Conservation (phyloP, 1,140 invertebrate species). For the Bacillus rossius region DNA sequence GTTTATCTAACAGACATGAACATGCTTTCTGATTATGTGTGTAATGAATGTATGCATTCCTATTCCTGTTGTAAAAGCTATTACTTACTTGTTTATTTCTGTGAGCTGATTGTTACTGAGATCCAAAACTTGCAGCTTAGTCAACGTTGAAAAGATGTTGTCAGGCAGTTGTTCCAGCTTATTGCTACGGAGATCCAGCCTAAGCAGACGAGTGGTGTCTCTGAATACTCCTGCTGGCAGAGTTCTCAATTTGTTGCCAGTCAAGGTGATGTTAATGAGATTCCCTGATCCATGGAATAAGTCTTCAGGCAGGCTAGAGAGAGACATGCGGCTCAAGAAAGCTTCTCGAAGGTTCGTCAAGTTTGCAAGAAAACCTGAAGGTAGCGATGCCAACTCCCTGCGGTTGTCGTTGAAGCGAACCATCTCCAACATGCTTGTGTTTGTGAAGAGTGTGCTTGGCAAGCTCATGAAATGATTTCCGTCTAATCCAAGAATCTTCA, state of each 20-base stretch:
- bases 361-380: constrained; percentile 48
- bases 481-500: constrained; percentile 52
- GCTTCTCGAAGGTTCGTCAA: constrained; percentile 47
- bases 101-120: constrained; percentile 39
- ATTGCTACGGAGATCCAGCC: constrained; percentile 50
- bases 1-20: too few relatives aligned
- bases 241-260: constrained; percentile 47
- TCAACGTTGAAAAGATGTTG: constrained; percentile 30
- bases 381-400: constrained; percentile 47
- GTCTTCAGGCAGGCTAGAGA: constrained; percentile 48
- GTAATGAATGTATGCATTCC: too few relatives aligned
- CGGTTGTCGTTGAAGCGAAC: constrained; percentile 51
- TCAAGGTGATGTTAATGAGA: constrained; percentile 50
- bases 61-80: too few relatives aligned
- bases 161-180: constrained; percentile 33
- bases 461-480: constrained; percentile 53
- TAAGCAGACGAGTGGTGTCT: constrained; percentile 48
- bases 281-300: constrained; percentile 49
- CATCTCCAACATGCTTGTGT: constrained; percentile 46
- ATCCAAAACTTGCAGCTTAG: constrained; percentile 35
- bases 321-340: constrained; percentile 43
- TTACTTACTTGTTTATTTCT: constrained; percentile 29
- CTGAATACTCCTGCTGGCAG: constrained; percentile 51
- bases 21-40: too few relatives aligned
- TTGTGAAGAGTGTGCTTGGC: constrained; percentile 51